A percentile compares a stretch with the other conserved stretches of the same genome.
Evolutionary conservation across 2,888 invertebrate genomes (phyloP).

Genomic region (Dicranocentrus wangi): DNA sequence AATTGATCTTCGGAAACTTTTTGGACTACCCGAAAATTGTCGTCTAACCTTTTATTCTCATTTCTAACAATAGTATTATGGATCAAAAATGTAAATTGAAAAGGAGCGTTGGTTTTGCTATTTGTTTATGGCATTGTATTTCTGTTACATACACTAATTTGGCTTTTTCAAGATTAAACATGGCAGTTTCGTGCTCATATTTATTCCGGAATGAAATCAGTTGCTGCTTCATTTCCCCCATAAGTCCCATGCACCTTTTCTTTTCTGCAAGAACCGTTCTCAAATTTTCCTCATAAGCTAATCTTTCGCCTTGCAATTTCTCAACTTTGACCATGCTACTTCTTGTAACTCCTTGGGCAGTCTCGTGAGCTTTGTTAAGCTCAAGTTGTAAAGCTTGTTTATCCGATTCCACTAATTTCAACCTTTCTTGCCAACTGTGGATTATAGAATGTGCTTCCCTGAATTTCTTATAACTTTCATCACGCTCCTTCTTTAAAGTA

Average conservation of each 20-base stretch:
- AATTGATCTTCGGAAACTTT: constrained; percentile 70
- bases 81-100: neutral
- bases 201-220: constrained; percentile 28
- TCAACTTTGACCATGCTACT: neutral
- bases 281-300: constrained; percentile 16
- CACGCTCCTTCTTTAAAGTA: constrained; percentile 39
- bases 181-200: constrained; percentile 1
- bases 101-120: neutral
- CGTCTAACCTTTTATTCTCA: constrained; percentile 57
- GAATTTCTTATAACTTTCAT: constrained; percentile 15
- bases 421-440: neutral
- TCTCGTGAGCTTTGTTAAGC: constrained; percentile 19
- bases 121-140: neutral
- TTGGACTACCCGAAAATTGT: constrained; percentile 68
- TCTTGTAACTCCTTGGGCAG: neutral
- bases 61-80: constrained; percentile 55
- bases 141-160: constrained; percentile 33
- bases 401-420: constrained; percentile 21
- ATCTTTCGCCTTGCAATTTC: constrained; percentile 29
- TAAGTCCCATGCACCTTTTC: constrained; percentile 18
- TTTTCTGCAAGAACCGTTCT: constrained; percentile 24
- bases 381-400: neutral
- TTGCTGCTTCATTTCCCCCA: constrained; percentile 38
- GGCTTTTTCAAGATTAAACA: constrained; percentile 38
- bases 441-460: neutral